Base-by-base conservation (phyloP, 2,797 vertebrate species). In the Danionella dracula region DNA sequence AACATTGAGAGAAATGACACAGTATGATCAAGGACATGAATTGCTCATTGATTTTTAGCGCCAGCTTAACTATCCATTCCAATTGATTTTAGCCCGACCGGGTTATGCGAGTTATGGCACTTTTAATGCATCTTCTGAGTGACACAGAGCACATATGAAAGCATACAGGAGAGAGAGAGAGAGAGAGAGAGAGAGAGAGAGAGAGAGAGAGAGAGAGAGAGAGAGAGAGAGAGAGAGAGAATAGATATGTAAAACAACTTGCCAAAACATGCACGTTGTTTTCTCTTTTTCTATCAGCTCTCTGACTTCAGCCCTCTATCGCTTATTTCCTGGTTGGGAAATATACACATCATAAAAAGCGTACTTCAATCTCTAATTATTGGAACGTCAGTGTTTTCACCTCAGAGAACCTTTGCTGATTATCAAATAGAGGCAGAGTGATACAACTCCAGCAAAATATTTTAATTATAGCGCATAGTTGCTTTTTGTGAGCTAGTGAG, bases 41-140 rank as follows among this genome's bases (percentile, higher is more conserved):
- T 90, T 88, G 86, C 87, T 87, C 89, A 90, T 91, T 90, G 88
- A 90, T 90, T 90, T 91, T 90, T 87, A 88, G 85, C 82, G 80
- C 88, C 83, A 86, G 87, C 86, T 89, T 91, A 91, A 91, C 89
- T 89, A 90, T 89, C 88, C 86, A 87, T 89, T 90, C 86, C 87
- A 83, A 89, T 91, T 89, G 88, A 91, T 89, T 87, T 87, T 85
- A 88, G 88, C 87, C 86, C 85, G 87, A 86, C 87, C 81, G 88
- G 85, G 81, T 87, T 66, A 86, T 87, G 84, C 85, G 83, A 87
- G 86, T 88, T 88, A 88, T 87, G 84, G 86, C 83, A 85, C 77
- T 87, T 87, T 90, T 88, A 88, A 89, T 88, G 88, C 85, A 87
- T 87, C 87, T 87, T 88, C 82, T 87, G 79, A 85, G 85, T 83